These are phyloP conservation scores for Heliconius aoede DNA, from an alignment of 2,888 invertebrate species.

Conservation along the genomic window DNA sequence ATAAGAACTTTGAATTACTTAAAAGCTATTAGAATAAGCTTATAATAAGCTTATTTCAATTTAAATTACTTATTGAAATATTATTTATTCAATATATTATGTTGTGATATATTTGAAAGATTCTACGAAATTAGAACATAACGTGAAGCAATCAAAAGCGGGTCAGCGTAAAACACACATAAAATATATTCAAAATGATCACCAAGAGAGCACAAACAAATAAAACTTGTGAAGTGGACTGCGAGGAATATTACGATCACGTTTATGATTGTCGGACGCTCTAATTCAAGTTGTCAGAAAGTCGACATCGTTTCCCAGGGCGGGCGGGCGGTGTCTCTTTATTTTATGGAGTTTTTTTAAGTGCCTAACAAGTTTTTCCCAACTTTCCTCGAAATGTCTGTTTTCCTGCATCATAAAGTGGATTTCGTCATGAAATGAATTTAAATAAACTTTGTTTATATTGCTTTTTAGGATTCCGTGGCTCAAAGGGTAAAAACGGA, in stretches of 20 bases:
- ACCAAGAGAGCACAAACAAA: conserved; percentile 54
- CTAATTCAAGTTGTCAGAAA: conserved; percentile 70
- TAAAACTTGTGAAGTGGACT: conserved; percentile 62
- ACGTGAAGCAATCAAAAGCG: not conserved
- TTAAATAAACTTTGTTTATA: conserved; percentile 32
- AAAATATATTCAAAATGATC: conserved; percentile 21
- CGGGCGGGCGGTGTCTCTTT: conserved; percentile 59
- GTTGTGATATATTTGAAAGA: not conserved
- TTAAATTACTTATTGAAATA: not conserved
- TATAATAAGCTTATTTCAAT: not conserved
- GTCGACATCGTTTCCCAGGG: conserved; percentile 65
- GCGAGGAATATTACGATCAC: conserved; percentile 58
- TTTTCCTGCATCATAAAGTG: conserved; percentile 41
- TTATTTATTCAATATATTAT: not conserved
- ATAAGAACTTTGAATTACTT: not conserved
- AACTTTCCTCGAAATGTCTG: conserved; percentile 52
- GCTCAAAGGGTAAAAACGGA: no score
- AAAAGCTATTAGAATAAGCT: not conserved
- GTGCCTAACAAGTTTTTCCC: conserved; percentile 51
- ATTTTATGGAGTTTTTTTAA: conserved; percentile 58
- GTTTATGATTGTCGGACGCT: conserved; percentile 63
- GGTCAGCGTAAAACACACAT: conserved; percentile 6
- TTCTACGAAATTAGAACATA: not conserved
- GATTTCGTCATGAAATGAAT: conserved; percentile 41
- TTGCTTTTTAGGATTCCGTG: not conserved